These are phyloP conservation scores for Aplidium turbinatum DNA, from an alignment of 23 tunicate species.

Conservation along the genomic window DNA sequence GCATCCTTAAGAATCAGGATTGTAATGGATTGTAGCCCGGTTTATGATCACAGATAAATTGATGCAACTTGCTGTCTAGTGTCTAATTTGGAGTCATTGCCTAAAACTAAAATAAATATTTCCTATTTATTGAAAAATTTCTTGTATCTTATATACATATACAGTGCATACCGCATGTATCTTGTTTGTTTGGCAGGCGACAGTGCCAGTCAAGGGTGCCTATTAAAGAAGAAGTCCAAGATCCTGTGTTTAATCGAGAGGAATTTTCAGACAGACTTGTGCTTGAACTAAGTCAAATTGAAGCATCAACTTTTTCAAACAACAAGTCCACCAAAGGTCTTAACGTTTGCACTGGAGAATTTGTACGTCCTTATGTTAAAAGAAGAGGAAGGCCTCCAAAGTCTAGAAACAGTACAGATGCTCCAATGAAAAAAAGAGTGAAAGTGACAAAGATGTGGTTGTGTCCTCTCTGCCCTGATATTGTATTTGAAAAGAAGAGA, in stretches of 20 bases:
- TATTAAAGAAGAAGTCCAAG: background rate
- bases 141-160: too few relatives aligned
- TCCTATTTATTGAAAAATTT: too few relatives aligned
- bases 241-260: background rate
- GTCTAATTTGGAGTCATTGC: too few relatives aligned
- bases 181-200: too few relatives aligned
- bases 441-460: constrained; percentile 36
- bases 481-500: constrained; percentile 54
- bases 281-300: background rate
- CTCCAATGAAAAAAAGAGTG: background rate
- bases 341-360: constrained; percentile 9
- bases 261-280: background rate
- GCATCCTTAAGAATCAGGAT: too few relatives aligned
- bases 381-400: constrained; percentile 6
- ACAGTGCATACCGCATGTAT: too few relatives aligned
- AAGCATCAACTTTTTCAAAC: background rate
- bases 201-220: too few relatives aligned
- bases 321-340: constrained; percentile 17
- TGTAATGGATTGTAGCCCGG: too few relatives aligned
- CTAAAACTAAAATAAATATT: too few relatives aligned
- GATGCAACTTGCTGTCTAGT: too few relatives aligned
- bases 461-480: constrained; percentile 57
- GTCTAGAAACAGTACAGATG: too few relatives aligned
- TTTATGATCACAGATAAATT: too few relatives aligned
- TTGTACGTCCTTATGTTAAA: constrained; percentile 6